A percentile compares a stretch with the other conserved stretches of the same genome.
These are phyloP conservation scores for Anolis sagrei DNA, from an alignment of 2,113 vertebrate species.

Conservation along the genomic window DNA sequence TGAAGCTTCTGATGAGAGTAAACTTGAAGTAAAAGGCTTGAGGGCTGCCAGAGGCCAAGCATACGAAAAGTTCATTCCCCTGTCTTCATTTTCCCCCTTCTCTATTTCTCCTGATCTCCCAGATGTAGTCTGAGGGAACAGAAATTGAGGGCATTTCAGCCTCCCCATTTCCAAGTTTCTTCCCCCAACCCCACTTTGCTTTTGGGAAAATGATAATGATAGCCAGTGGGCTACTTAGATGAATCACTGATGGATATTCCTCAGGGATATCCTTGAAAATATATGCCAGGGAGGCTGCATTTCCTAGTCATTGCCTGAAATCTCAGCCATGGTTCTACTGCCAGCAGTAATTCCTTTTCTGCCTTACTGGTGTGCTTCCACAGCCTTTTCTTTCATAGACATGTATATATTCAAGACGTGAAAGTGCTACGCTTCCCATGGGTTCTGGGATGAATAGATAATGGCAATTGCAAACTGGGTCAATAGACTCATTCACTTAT, in stretches of 20 bases:
- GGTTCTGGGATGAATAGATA: background rate
- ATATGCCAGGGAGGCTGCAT: conserved; percentile 50
- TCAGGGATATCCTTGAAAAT: conserved; percentile 66
- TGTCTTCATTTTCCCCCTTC: conserved; percentile 21
- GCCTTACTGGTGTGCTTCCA: conserved; percentile 25
- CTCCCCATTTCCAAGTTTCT: conserved; percentile 59
- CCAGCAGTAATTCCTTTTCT: conserved; percentile 51
- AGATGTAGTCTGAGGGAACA: conserved; percentile 49
- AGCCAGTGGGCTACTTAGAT: conserved; percentile 63
- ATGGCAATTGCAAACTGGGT: background rate
- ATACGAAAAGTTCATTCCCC: conserved; percentile 62
- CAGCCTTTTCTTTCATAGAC: conserved; percentile 29
- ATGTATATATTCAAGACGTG: background rate
- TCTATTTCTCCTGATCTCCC: conserved; percentile 62
- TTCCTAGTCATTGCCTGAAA: conserved; percentile 61
- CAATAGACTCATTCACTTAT: background rate
- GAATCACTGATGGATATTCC: conserved; percentile 67
- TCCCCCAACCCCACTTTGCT: conserved; percentile 63
- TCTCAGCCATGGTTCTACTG: conserved; percentile 53
- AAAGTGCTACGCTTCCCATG: background rate
- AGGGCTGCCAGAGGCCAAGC: conserved; percentile 59
- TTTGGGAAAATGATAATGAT: conserved; percentile 65
- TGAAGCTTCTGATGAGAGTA: conserved; percentile 64
- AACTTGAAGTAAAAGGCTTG: conserved; percentile 59
- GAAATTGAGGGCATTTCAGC: conserved; percentile 63